phyloP scores from a whole-genome alignment of 2,797 vertebrate species.

The Anomalospiza imberbis region DNA sequence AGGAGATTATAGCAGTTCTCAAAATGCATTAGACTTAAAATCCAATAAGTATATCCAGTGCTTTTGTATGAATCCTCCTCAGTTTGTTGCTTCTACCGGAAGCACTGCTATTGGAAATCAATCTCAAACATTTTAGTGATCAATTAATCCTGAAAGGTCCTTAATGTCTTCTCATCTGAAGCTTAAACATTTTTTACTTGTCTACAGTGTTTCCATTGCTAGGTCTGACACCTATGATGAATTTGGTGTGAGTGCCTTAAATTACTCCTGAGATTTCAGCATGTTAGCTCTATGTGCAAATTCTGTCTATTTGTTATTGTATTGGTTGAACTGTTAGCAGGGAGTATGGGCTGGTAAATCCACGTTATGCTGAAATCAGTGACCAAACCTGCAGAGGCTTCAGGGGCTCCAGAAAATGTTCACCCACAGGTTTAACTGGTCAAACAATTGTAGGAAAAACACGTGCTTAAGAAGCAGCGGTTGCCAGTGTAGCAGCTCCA shows the following conservation, averaged over 20 bases:
- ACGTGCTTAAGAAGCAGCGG: not conserved
- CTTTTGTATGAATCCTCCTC: not conserved
- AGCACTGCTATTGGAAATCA: not conserved
- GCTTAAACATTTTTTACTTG: not conserved
- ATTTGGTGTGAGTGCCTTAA: not conserved
- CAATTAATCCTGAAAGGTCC: not conserved
- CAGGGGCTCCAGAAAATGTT: not conserved
- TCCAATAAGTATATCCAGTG: not conserved
- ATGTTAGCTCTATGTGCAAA: rapidly evolving
- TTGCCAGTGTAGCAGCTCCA: rapidly evolving
- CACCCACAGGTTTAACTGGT: not conserved
- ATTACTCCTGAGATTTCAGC: not conserved
- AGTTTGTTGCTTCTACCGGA: not conserved
- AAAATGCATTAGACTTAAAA: not conserved
- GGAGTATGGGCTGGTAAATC: not conserved
- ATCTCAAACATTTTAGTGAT: not conserved
- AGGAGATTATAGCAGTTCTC: not conserved
- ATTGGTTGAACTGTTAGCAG: not conserved
- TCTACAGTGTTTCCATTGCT: not conserved
- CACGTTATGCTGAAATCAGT: not conserved
- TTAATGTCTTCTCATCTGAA: not conserved
- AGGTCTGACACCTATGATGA: not conserved
- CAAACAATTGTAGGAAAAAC: rapidly evolving
- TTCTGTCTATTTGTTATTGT: not conserved
- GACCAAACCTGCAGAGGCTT: not conserved